Conservation (phyloP, 2,888 invertebrate species). For the Microctonus hyperodae region DNA sequence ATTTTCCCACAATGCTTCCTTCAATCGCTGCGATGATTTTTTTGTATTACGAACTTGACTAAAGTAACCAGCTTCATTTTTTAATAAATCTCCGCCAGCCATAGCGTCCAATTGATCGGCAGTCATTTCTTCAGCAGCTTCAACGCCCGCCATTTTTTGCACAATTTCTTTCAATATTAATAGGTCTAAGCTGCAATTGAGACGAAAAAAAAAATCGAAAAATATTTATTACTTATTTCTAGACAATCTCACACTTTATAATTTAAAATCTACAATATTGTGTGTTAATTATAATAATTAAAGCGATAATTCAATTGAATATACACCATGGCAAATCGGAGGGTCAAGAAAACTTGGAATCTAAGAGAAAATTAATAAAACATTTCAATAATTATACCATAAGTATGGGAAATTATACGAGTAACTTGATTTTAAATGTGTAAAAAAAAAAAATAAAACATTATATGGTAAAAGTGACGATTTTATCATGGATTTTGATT, state of each 20-base stretch:
- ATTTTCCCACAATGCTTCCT: constrained; percentile 93
- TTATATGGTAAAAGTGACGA: constrained; percentile 1
- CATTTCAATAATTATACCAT: constrained; percentile 20
- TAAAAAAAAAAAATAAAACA: not conserved
- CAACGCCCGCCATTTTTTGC: constrained; percentile 99
- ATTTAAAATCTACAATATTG: not conserved
- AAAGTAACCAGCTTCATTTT: constrained; percentile 97
- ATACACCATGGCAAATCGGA: constrained; percentile 27
- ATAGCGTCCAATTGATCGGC: constrained; percentile 95
- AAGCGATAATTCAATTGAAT: not conserved
- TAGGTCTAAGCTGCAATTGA: constrained; percentile 78
- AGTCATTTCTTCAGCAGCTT: constrained; percentile 95
- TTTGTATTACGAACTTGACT: constrained; percentile 96
- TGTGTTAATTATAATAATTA: too few relatives aligned
- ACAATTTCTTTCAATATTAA: constrained; percentile 96
- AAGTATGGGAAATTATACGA: constrained; percentile 2
- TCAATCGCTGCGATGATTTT: constrained; percentile 91
- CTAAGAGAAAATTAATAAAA: constrained; percentile 37
- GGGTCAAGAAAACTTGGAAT: constrained; percentile 42
- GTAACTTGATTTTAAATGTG: not conserved
- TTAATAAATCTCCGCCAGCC: constrained; percentile 94
- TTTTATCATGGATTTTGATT: not conserved
- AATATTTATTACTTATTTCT: not conserved
- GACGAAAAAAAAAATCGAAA: constrained; percentile 32
- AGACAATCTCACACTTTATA: not conserved